Evolutionary conservation across 2,888 invertebrate genomes (phyloP).

Genomic region (Spialia ferax): DNA sequence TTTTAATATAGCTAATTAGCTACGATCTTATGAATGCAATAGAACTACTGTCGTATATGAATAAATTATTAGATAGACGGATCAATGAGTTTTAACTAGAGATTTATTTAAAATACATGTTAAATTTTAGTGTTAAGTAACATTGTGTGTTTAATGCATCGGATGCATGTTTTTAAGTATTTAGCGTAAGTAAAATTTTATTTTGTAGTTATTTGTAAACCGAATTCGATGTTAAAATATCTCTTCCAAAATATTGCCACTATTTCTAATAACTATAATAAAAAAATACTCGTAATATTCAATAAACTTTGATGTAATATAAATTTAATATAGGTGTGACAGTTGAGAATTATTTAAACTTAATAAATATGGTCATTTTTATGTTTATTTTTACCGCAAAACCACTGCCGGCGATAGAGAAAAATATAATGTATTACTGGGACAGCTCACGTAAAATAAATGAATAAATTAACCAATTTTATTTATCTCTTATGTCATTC

Average conservation of each 20-base stretch:
- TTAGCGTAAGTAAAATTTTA: conserved; percentile 52
- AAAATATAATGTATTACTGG: not conserved
- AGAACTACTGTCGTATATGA: conserved; percentile 58
- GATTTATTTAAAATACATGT: conserved; percentile 62
- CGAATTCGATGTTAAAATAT: conserved; percentile 75
- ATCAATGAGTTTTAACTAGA: conserved; percentile 46
- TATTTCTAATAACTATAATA: conserved; percentile 66
- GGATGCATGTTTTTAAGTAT: conserved; percentile 63
- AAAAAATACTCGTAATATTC: conserved; percentile 49
- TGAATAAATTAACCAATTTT: not conserved
- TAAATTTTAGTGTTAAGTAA: conserved; percentile 61
- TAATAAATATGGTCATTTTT: not conserved
- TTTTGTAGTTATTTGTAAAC: conserved; percentile 68
- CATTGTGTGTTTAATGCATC: conserved; percentile 62
- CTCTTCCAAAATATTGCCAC: conserved; percentile 83
- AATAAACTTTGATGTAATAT: conserved; percentile 59
- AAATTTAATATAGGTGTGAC: conserved; percentile 33
- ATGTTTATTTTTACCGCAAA: not conserved
- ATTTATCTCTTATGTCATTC: not conserved
- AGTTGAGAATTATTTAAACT: not conserved
- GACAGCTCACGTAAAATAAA: not conserved
- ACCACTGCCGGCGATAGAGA: not conserved
- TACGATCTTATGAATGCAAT: conserved; percentile 75
- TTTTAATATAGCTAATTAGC: conserved; percentile 53
- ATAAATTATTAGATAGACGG: conserved; percentile 60